Percentiles rank a stretch among this genome's conserved stretches.
Evolutionary conservation across 2,797 vertebrate genomes (phyloP).

Genomic region (Sus cebifrons): DNA sequence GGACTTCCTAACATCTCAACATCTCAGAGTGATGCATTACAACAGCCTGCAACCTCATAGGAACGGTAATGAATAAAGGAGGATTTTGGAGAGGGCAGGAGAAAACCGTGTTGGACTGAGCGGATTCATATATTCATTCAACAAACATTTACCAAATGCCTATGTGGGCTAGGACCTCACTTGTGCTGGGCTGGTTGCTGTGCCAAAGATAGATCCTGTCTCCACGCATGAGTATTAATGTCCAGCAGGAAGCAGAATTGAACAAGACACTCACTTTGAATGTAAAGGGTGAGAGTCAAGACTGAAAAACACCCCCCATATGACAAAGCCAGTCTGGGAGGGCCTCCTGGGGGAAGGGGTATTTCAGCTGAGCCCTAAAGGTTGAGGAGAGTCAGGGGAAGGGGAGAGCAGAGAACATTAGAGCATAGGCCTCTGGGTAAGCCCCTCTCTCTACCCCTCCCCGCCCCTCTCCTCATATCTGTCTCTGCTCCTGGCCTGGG

Average conservation of each 20-base stretch:
- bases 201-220: background rate
- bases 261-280: background rate
- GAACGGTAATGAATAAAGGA: background rate
- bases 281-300: background rate
- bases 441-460: background rate
- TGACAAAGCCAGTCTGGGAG: background rate
- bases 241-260: background rate
- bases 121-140: background rate
- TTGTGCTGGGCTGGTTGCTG: background rate
- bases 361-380: background rate
- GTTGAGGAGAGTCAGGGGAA: background rate
- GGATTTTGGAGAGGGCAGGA: background rate
- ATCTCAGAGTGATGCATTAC: background rate
- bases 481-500: background rate
- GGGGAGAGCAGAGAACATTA: background rate
- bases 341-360: background rate
- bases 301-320: background rate
- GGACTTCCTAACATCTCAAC: background rate
- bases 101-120: background rate
- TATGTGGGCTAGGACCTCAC: background rate
- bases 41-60: background rate
- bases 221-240: background rate
- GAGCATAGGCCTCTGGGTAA: background rate
- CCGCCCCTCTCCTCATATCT: accelerated
- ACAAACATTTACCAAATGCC: background rate